phyloP scores from a whole-genome alignment of 1,140 invertebrate genomes.

The Zaprionus kolodkinae region DNA sequence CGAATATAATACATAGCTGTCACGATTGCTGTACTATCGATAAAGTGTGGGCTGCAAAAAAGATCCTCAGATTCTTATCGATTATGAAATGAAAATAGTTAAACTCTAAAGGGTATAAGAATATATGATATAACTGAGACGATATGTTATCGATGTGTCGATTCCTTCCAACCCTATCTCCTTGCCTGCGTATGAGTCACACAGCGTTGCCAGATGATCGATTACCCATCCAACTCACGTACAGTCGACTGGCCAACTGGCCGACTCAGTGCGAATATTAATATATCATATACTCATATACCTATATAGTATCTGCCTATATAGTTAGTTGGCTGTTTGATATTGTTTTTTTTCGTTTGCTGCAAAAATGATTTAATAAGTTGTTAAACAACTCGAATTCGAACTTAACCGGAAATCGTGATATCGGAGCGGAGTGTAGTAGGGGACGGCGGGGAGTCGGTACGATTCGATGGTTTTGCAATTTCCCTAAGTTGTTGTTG shows the following conservation, averaged over 20 bases:
- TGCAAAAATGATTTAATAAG: slow-evolving; percentile 61
- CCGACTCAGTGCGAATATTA: not conserved
- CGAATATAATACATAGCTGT: no score
- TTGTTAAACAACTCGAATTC: slow-evolving; percentile 44
- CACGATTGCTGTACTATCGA: no score
- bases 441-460: slow-evolving; percentile 7
- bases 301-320: not conserved
- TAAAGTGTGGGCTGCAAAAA: no score
- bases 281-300: not conserved
- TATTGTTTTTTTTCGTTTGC: not conserved
- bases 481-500: slow-evolving; percentile 51
- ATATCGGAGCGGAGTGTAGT: slow-evolving; percentile 50
- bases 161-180: no score
- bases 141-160: no score
- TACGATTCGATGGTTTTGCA: slow-evolving; percentile 50
- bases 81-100: no score
- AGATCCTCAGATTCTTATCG: no score
- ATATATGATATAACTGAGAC: no score
- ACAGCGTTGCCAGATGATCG: no score
- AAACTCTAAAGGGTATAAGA: no score
- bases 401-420: slow-evolving; percentile 56
- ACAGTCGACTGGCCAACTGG: not conserved
- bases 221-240: not conserved
- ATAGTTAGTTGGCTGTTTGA: not conserved
- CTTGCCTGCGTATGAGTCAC: no score